These are phyloP conservation scores for Pachyuromys duprasi DNA, from an alignment of 2,797 vertebrate species.

Conservation along the genomic window DNA sequence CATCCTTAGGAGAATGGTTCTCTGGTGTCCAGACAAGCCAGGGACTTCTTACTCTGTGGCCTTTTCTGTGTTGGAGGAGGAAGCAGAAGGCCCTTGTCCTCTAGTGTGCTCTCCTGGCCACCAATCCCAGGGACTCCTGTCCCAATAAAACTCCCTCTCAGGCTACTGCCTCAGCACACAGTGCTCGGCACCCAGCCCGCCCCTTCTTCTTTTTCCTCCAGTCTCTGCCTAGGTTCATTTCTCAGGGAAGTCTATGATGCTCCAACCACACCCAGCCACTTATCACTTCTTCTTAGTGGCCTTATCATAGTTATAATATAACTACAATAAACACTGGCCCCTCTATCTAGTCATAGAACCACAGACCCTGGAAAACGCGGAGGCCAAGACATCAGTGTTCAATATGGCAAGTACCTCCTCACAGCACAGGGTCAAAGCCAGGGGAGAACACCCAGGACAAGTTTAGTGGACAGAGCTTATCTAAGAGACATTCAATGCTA, in stretches of 20 bases:
- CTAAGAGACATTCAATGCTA: background rate
- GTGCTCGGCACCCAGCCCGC: background rate
- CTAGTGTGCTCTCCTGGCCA: background rate
- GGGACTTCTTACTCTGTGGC: background rate
- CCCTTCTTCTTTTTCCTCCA: background rate
- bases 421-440: no score
- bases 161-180: background rate
- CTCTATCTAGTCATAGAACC: background rate
- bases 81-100: background rate
- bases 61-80: no score
- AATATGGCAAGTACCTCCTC: rapidly evolving
- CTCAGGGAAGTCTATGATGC: rapidly evolving
- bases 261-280: rapidly evolving
- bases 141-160: background rate
- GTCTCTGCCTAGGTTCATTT: background rate
- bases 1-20: rapidly evolving
- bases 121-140: no score
- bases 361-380: rapidly evolving
- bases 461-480: background rate
- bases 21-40: background rate
- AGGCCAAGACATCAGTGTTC: background rate
- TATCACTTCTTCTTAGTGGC: background rate
- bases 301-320: rapidly evolving
- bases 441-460: background rate
- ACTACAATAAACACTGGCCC: background rate